Base-by-base conservation (phyloP, 2,888 invertebrate species). In the Unio pictorum region DNA sequence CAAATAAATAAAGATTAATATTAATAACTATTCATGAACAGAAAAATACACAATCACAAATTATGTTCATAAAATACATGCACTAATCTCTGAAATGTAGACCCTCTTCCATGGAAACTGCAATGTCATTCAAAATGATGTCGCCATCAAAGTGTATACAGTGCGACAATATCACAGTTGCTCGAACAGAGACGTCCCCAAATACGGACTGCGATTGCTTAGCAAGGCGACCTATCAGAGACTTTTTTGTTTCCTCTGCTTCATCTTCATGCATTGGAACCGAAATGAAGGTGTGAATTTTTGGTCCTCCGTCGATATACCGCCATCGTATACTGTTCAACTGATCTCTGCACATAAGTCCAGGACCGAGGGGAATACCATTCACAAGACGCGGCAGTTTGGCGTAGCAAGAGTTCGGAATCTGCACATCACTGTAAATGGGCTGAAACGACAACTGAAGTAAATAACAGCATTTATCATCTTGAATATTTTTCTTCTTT, bases 311-410 rank as follows among this genome's bases (percentile, higher is more conserved):
- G 74, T 88, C 87, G 17, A 88, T 73, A 68, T 84, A 85, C 55
- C 82, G 79, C 88, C 87, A 88, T 34, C 79, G 77, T 67, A 87
- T 86, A 64, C 75, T 80, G 30, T 75, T 70, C 20, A 85, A 64
- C 68, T 86, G 83, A 18, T 84, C 81, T 18, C 79, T 76, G 8
- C 84, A 81, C 78, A 88, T 81, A 23, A 82, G 68, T 30, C 88
- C 88, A 4, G 88, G 85, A 5, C 86, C 88, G 3, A 88, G 79
- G 4, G 87, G 88, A 68, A 88, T 87, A 20, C 86, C 87, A 68
- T 88, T 87, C 28, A 88, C 79, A 17, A 88, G 76, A 23, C 87
- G 77, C 5, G 87, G 88, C 6, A 87, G 75, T 64, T 85, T 86
- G 73, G 86, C 85, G 73, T 82, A 82, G 64, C 82, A 81, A 8